Evolutionary conservation across 2,888 invertebrate genomes (phyloP).

Genomic region (Halictus ligatus): DNA sequence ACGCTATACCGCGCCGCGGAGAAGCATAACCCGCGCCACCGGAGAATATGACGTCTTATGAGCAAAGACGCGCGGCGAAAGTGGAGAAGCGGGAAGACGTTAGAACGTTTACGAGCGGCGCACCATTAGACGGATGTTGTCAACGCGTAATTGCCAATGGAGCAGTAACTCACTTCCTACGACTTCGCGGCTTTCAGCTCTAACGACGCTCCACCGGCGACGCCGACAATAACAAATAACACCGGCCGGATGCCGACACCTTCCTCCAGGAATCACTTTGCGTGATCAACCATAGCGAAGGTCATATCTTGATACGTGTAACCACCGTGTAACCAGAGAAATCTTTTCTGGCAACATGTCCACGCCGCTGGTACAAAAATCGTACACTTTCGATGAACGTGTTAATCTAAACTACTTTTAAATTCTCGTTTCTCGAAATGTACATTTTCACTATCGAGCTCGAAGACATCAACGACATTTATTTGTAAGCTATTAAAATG

Average conservation of each 20-base stretch:
- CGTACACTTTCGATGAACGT: no score
- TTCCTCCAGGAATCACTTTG: neutral
- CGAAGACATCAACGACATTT: no score
- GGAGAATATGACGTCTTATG: constrained; percentile 54
- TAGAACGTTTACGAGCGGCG: constrained; percentile 77
- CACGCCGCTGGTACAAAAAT: neutral
- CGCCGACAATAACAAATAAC: constrained; percentile 45
- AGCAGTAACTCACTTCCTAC: constrained; percentile 74
- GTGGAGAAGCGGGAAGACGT: constrained; percentile 61
- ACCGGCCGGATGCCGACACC: neutral
- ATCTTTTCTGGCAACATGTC: neutral
- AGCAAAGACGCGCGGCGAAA: constrained; percentile 61
- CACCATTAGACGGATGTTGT: constrained; percentile 77
- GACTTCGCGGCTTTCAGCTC: constrained; percentile 55
- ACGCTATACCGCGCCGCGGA: constrained; percentile 45
- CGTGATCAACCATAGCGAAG: neutral
- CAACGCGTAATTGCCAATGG: constrained; percentile 76
- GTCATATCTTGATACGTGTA: neutral
- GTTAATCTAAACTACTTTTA: no score
- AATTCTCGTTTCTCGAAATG: no score
- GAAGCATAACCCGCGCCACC: constrained; percentile 57
- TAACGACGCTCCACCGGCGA: constrained; percentile 60
- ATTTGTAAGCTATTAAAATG: no score
- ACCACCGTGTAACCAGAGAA: neutral
- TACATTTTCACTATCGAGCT: no score